A percentile compares a stretch with the other conserved stretches of the same genome.
phyloP scores from a whole-genome alignment of 2,113 vertebrate genomes.

The Chaetops frenatus region DNA sequence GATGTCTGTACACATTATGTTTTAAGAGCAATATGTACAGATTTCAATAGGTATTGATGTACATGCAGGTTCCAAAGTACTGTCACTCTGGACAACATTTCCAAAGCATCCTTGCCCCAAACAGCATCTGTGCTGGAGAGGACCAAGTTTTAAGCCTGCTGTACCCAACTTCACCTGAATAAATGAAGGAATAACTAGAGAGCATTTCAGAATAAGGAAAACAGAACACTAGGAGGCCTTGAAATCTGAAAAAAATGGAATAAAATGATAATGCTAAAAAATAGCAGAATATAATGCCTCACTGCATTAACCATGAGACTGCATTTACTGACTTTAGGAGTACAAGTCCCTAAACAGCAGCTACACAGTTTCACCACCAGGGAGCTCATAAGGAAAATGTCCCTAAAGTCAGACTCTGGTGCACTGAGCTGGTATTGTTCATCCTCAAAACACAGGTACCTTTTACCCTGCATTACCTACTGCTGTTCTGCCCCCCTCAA shows the following conservation, averaged over 20 bases:
- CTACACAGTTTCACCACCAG: neutral
- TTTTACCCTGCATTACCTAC: neutral
- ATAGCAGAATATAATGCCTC: neutral
- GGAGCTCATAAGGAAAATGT: neutral
- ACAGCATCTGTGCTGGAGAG: neutral
- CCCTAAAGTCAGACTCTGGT: neutral
- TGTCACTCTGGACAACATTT: neutral
- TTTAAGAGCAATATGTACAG: neutral
- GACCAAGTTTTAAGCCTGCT: neutral
- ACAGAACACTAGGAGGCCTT: neutral
- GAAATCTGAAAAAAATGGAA: neutral
- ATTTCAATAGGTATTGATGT: neutral
- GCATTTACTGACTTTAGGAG: neutral
- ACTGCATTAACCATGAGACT: neutral
- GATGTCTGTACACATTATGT: neutral
- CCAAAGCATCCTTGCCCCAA: neutral
- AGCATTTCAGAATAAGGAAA: neutral
- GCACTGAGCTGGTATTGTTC: neutral
- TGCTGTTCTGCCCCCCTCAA: neutral
- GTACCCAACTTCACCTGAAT: neutral
- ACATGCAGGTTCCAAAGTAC: neutral
- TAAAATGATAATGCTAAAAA: neutral
- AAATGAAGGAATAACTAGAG: neutral
- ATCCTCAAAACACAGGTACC: neutral
- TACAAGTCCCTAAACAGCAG: neutral